Evolutionary conservation across 1,140 invertebrate species (phyloP).

Genomic region (Bradysia coprophila): DNA sequence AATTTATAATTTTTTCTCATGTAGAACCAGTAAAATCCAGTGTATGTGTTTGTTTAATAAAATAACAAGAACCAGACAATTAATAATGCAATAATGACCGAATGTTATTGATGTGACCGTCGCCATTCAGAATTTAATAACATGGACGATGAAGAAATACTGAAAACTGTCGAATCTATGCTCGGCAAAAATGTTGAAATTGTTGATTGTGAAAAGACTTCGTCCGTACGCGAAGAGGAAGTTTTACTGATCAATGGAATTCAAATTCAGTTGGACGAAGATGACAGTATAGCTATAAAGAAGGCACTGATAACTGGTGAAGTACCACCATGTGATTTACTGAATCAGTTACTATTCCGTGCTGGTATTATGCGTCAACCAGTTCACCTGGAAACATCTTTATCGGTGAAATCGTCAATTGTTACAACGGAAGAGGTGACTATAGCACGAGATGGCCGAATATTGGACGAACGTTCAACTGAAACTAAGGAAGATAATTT

Average conservation of each 20-base stretch:
- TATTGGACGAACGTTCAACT: conserved; percentile 48
- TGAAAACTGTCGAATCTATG: conserved; percentile 57
- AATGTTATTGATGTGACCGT: no score
- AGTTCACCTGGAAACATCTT: conserved; percentile 48
- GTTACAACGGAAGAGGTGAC: conserved; percentile 56
- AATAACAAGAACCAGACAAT: no score
- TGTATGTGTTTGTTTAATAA: no score
- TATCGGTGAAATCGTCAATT: conserved; percentile 52
- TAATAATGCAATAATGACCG: no score
- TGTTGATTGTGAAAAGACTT: conserved; percentile 57
- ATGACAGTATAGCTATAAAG: conserved; percentile 48
- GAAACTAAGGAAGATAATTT: conserved; percentile 57
- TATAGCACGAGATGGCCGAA: conserved; percentile 42
- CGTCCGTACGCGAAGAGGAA: conserved; percentile 50
- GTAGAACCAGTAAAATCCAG: no score
- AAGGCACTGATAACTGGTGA: conserved; percentile 49
- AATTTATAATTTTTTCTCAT: no score
- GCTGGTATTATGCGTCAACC: conserved; percentile 47
- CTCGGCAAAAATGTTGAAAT: conserved; percentile 55
- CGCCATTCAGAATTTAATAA: conserved; percentile 3
- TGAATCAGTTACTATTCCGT: conserved; percentile 49
- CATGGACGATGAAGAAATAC: conserved; percentile 62
- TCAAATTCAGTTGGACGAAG: conserved; percentile 45
- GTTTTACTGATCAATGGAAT: conserved; percentile 55
- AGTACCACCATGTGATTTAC: conserved; percentile 48